Base-by-base conservation (phyloP, 2,888 invertebrate species). In the Dynastes grantii region DNA sequence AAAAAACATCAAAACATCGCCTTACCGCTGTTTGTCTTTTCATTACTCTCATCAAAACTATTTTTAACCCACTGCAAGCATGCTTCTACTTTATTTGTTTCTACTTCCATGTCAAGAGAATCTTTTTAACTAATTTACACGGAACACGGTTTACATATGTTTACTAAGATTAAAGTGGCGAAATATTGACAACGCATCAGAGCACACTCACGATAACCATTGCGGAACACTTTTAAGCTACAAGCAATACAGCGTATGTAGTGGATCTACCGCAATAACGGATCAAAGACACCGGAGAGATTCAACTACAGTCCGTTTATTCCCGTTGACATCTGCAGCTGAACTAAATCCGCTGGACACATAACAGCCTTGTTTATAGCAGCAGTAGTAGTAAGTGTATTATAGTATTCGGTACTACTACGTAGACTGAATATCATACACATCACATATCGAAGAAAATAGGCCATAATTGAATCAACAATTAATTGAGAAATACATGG, bases 51-150 rank as follows among this genome's bases (percentile, higher is more conserved):
- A 27, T 77, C 77, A 37, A 79, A 77, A 75, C 76, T 79, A 55
- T 79, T 76, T 58, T 79, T 73, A 37, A 79, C 64, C 79, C 79
- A 79, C 64, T 77, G 65, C 61, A 77, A 53, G 29, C 79, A 79
- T n/a, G 73, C 73, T 13, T 79, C 79, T 8, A 32, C 51, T 63
- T 75, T 79, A 27, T 63, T 76, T 55, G 78, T 51, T 40, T 65
- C 79, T 40, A 79, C 75, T 70, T 79, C 79, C 79, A 79, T 78
- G 61, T 55, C 63, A 65, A 65, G 40, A 58, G 49, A n/a, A 32
- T 37, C 37, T 11, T 37, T 16, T 1, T 13, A n/a, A 49, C 22
- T 11, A 58, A 8, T 49, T 49, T 32, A 37, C 37, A 61, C 13
- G 64, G 51, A 63, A 49, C 53, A 37, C 8, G 6, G 29, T 3